Evolutionary conservation across 2,113 vertebrate genomes (phyloP), one percentile per base, ranked within the genome.

Genomic region (Otolemur garnettii): DNA sequence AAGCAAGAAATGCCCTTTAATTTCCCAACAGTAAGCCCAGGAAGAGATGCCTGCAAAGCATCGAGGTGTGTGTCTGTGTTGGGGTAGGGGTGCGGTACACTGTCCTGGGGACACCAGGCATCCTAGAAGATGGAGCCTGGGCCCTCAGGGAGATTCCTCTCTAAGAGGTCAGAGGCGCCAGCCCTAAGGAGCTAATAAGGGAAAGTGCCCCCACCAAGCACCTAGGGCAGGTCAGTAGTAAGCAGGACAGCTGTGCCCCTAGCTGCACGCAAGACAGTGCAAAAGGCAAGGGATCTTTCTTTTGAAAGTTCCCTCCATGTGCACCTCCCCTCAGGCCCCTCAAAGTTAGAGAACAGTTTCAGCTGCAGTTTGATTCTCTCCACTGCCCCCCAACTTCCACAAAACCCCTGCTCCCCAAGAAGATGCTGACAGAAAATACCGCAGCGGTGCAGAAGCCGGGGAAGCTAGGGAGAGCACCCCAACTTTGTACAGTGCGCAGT

Each of bases 401-500:
- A 50, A 45, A 66, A 60, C n/a, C 88, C 64, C 62, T 80, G 62
- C 24, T 19, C 75, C 26, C 24, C 33, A 11, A 38, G 50, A 72
- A 86, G 82, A 91, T 22, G 74, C 78, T n/a, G 62, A 78, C 28
- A 75, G 68, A 35, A 94, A 94, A 93, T 4, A 60, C 60, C 33
- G 88, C 68, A 97, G 94, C 38, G 0, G n/a, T 38, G 5, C 71
- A 68, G 88, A 64, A 42, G 68, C 35, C 3, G 45, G 68, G n/a
- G 35, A 42, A 90, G 81, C 55, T 24, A 4, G 74, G 62, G 57
- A 90, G 80, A 50, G 79, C 13, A 75, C 18, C 24, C 77, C 77
- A 97, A 96, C 96, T 95, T 96, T 50, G 62, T 5, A 90, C 77
- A 75, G 45, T 82, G n/a, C 3, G 15, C 59, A n/a, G 26, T 24